Evolutionary conservation across 2,113 vertebrate species (phyloP).

Genomic region (Scalopus aquaticus): DNA sequence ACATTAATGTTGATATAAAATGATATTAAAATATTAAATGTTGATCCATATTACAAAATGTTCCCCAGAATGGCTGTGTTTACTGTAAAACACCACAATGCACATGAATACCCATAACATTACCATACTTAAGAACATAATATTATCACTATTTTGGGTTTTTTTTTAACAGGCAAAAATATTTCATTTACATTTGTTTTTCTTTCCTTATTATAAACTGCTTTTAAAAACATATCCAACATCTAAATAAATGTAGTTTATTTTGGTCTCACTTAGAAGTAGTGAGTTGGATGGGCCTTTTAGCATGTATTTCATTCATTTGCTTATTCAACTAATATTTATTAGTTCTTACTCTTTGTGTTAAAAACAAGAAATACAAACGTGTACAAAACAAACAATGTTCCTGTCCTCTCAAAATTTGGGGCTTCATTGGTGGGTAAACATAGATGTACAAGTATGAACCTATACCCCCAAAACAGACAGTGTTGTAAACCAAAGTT

Average conservation of each 20-base stretch:
- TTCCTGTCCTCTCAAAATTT: not conserved
- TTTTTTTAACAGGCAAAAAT: not conserved
- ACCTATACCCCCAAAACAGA: too few relatives aligned
- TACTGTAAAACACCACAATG: not conserved
- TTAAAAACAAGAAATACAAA: not conserved
- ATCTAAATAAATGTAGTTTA: not conserved
- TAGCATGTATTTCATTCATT: not conserved
- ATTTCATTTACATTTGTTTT: not conserved
- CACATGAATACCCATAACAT: not conserved
- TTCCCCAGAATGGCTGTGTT: not conserved
- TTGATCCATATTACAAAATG: not conserved
- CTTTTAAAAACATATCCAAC: not conserved
- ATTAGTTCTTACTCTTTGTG: not conserved
- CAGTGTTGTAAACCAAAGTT: too few relatives aligned
- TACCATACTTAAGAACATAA: not conserved
- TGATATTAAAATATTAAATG: not conserved
- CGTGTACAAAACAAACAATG: not conserved
- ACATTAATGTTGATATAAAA: not conserved
- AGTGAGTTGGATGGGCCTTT: not conserved
- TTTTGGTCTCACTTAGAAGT: not conserved
- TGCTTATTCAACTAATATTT: not conserved
- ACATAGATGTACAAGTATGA: too few relatives aligned
- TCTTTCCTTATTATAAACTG: not conserved
- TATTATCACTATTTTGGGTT: too few relatives aligned
- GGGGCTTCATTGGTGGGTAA: too few relatives aligned